These are phyloP conservation scores for Aurelia sp. DNA, from an alignment of 30 jellyfish, hydroid and myxozoan genomes.

Conservation along the genomic window DNA sequence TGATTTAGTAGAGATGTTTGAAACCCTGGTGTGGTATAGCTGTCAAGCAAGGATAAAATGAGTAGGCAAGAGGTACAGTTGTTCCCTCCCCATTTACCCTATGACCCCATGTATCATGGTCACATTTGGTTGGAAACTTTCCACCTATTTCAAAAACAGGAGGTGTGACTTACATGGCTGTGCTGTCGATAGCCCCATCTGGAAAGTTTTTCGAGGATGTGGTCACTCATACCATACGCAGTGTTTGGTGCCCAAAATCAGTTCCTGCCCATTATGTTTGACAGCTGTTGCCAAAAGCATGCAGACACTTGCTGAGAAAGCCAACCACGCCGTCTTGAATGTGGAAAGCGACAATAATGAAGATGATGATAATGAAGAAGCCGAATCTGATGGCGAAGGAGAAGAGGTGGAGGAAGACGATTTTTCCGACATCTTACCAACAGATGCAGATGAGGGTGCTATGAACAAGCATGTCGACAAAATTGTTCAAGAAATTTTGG, in stretches of 20 bases:
- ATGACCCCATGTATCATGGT: too few species aligned
- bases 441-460: not conserved
- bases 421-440: not conserved
- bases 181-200: not conserved
- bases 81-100: too few species aligned
- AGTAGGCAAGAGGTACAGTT: too few species aligned
- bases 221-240: not conserved
- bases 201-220: not conserved
- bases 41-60: too few species aligned
- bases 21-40: too few species aligned
- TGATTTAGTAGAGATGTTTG: too few species aligned
- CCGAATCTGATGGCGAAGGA: not conserved
- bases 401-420: not conserved
- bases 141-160: too few species aligned
- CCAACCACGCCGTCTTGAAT: slow-evolving; percentile 4
- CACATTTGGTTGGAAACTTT: too few species aligned
- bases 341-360: not conserved
- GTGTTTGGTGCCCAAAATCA: slow-evolving; percentile 6
- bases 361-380: not conserved
- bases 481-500: not conserved
- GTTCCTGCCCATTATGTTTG: not conserved
- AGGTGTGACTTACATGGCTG: not conserved
- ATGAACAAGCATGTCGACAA: slow-evolving; percentile 13
- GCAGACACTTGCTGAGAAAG: slow-evolving; percentile 6
- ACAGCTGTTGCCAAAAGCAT: not conserved